A percentile compares a stretch with the other conserved stretches of the same genome.
Conservation (phyloP, 2,797 vertebrate species). For the Sebastes itinus region DNA sequence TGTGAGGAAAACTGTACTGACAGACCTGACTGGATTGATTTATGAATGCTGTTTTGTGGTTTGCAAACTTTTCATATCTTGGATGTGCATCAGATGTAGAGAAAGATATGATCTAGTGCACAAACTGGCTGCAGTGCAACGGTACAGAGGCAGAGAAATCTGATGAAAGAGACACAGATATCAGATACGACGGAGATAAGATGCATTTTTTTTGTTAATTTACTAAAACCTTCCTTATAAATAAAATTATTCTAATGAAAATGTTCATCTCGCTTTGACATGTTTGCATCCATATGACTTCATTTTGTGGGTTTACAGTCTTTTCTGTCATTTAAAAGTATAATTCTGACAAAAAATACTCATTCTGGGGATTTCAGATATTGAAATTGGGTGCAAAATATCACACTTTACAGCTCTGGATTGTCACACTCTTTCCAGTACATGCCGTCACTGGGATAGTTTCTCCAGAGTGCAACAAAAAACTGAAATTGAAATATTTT, state of each 20-base stretch:
- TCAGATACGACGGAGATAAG: no score
- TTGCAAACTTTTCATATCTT: not conserved
- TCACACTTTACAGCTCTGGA: not conserved
- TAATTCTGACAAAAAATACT: not conserved
- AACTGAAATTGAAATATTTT: not conserved
- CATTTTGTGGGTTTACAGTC: not conserved
- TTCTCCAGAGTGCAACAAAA: not conserved
- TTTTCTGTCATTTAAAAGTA: not conserved
- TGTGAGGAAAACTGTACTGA: not conserved
- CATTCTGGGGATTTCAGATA: not conserved
- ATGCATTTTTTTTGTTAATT: no score
- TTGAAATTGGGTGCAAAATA: not conserved
- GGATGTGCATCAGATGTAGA: not conserved
- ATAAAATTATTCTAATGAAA: not conserved
- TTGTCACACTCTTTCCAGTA: not conserved
- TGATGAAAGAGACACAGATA: fast-evolving
- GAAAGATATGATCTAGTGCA: not conserved
- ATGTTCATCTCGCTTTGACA: fast-evolving
- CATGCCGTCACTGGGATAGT: not conserved
- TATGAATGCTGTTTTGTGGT: not conserved
- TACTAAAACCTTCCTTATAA: no score
- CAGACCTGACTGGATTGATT: not conserved
- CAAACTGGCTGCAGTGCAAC: not conserved
- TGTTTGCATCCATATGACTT: not conserved
- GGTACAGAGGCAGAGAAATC: not conserved